A percentile compares a stretch with the other conserved stretches of the same genome.
These are phyloP conservation scores for Enchytraeus crypticus DNA, from an alignment of 2,888 invertebrate species.

Conservation along the genomic window DNA sequence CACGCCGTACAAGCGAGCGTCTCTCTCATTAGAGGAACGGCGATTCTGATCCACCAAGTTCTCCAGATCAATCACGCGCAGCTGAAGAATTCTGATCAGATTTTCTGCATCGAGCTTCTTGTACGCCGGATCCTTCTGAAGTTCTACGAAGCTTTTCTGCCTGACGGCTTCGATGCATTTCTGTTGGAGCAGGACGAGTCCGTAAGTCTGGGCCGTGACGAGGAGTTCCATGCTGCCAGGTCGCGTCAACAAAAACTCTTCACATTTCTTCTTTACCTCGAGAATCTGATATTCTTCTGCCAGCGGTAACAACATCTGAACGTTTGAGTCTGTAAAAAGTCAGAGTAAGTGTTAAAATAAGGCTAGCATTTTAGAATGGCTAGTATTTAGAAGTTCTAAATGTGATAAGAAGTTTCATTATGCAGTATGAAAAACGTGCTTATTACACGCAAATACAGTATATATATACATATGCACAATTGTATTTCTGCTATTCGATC, in stretches of 20 bases:
- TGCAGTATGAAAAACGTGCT: too few species aligned
- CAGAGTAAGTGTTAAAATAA: too few species aligned
- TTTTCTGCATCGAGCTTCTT: conserved; percentile 32
- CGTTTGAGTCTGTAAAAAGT: conserved; percentile 48
- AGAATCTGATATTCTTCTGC: conserved; percentile 48
- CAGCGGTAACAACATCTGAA: conserved; percentile 44
- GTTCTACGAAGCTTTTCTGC: conserved; percentile 32
- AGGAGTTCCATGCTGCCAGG: conserved; percentile 37
- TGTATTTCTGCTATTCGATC: too few species aligned
- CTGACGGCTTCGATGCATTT: conserved; percentile 35
- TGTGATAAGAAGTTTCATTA: too few species aligned
- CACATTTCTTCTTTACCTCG: conserved; percentile 46
- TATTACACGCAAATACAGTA: too few species aligned
- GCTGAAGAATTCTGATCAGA: conserved; percentile 31
- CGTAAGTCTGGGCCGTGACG: conserved; percentile 33
- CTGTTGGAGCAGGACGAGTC: conserved; percentile 28
- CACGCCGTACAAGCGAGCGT: conserved; percentile 26
- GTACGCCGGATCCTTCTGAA: conserved; percentile 32
- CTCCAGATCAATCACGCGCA: conserved; percentile 28
- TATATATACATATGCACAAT: too few species aligned
- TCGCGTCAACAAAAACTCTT: conserved; percentile 40
- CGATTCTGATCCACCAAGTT: conserved; percentile 11
- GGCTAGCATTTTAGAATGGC: too few species aligned
- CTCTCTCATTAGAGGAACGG: conserved; percentile 18
- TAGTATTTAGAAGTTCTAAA: too few species aligned